phyloP scores from a whole-genome alignment of 1,140 invertebrate species.

The Monochamus saltuarius region DNA sequence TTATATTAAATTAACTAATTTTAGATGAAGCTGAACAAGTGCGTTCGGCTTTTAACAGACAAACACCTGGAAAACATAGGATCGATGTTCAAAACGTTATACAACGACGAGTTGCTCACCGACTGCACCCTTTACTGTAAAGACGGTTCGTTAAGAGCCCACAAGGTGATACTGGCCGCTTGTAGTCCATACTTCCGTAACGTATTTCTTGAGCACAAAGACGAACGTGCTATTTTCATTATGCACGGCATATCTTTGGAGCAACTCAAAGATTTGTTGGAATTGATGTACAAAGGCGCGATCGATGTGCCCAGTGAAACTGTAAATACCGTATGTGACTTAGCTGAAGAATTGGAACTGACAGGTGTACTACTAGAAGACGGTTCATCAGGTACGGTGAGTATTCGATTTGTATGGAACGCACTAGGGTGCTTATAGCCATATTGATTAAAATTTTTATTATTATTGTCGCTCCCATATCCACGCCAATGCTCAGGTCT shows the following conservation, averaged over 20 bases:
- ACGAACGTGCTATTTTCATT: slow-evolving; percentile 40
- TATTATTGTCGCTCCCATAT: too few relatives aligned
- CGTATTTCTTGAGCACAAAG: slow-evolving; percentile 40
- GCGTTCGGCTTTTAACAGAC: slow-evolving; percentile 59
- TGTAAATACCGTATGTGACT: slow-evolving; percentile 30
- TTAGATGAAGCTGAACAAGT: slow-evolving; percentile 23
- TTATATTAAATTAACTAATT: too few relatives aligned
- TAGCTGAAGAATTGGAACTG: slow-evolving; percentile 42
- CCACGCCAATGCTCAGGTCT: too few relatives aligned
- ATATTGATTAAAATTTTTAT: too few relatives aligned
- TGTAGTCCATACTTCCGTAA: slow-evolving; percentile 71
- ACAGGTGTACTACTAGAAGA: slow-evolving; percentile 32
- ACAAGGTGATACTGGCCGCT: slow-evolving; percentile 71
- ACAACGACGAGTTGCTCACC: slow-evolving; percentile 67
- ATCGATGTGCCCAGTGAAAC: slow-evolving; percentile 36
- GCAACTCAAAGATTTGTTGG: slow-evolving; percentile 37
- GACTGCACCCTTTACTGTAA: slow-evolving; percentile 67
- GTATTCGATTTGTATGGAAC: slow-evolving; percentile 8
- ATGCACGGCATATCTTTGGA: slow-evolving; percentile 33
- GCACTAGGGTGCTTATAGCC: too few relatives aligned
- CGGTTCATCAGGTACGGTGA: slow-evolving; percentile 14
- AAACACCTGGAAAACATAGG: slow-evolving; percentile 73
- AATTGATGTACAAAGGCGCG: slow-evolving; percentile 42
- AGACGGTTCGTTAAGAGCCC: slow-evolving; percentile 66
- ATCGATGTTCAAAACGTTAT: slow-evolving; percentile 68